phyloP scores from a whole-genome alignment of 2,113 vertebrate genomes.

The Prinia subflava region DNA sequence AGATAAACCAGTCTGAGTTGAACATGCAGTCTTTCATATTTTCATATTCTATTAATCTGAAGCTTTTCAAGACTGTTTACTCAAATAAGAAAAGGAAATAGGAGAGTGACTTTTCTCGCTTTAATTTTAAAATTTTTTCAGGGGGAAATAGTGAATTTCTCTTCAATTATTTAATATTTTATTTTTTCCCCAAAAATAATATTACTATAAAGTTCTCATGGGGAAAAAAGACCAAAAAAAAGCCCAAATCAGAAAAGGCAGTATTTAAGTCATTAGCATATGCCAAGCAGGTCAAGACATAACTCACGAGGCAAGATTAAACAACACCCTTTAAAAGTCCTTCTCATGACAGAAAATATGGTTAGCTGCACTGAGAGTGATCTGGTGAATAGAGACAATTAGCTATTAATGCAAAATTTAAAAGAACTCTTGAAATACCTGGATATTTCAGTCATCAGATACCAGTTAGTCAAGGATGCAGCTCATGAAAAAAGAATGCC shows the following conservation, averaged over 20 bases:
- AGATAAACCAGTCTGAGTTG: background rate
- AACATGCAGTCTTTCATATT: background rate
- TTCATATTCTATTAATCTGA: slow-evolving; percentile 6
- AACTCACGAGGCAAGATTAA: background rate
- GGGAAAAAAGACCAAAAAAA: background rate
- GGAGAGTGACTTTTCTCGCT: background rate
- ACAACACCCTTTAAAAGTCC: background rate
- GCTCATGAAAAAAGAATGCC: background rate
- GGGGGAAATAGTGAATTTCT: background rate
- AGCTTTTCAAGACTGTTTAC: background rate
- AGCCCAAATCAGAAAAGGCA: background rate
- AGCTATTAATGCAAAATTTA: background rate
- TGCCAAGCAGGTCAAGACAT: background rate
- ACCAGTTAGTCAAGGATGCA: background rate
- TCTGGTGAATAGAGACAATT: background rate
- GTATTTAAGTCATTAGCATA: background rate
- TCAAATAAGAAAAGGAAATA: background rate
- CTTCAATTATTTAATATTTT: background rate
- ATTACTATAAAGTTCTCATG: background rate
- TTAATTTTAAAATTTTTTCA: background rate
- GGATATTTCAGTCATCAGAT: background rate
- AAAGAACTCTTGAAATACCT: background rate
- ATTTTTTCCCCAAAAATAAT: background rate
- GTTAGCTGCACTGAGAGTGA: background rate
- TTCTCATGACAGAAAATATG: background rate